Evolutionary conservation across 2,113 vertebrate species (phyloP).

Genomic region (Rhea americana): DNA sequence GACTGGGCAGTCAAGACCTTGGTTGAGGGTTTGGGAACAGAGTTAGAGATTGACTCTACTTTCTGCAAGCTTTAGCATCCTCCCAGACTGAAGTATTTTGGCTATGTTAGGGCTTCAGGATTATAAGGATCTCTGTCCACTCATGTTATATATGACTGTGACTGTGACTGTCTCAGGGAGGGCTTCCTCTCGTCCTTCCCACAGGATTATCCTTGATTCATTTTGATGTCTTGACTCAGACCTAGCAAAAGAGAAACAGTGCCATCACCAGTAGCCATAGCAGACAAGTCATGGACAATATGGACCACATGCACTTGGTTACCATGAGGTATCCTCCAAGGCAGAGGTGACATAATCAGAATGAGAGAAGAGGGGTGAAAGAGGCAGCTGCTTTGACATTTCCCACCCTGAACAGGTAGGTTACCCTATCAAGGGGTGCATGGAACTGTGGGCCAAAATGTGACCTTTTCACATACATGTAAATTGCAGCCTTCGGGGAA

Average conservation of each 20-base stretch:
- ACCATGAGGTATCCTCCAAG: background rate
- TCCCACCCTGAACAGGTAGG: rapidly evolving
- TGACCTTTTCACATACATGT: background rate
- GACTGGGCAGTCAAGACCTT: background rate
- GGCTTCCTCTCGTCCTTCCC: background rate
- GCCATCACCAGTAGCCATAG: background rate
- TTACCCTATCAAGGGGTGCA: background rate
- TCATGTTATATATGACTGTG: background rate
- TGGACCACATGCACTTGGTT: background rate
- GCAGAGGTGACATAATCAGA: background rate
- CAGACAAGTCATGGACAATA: background rate
- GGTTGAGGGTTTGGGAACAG: background rate
- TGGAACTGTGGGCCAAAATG: background rate
- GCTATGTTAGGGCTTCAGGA: background rate
- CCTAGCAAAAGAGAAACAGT: background rate
- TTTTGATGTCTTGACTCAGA: background rate
- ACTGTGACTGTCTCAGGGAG: background rate
- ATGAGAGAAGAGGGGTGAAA: background rate
- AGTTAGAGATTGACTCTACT: background rate
- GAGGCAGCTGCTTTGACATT: background rate
- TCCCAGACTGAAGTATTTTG: background rate
- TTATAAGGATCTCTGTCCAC: background rate
- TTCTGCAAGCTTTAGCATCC: background rate
- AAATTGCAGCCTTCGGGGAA: background rate
- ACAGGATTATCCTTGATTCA: background rate